phyloP scores from a whole-genome alignment of 2,113 vertebrate species.

The Eupsittula cactorum region DNA sequence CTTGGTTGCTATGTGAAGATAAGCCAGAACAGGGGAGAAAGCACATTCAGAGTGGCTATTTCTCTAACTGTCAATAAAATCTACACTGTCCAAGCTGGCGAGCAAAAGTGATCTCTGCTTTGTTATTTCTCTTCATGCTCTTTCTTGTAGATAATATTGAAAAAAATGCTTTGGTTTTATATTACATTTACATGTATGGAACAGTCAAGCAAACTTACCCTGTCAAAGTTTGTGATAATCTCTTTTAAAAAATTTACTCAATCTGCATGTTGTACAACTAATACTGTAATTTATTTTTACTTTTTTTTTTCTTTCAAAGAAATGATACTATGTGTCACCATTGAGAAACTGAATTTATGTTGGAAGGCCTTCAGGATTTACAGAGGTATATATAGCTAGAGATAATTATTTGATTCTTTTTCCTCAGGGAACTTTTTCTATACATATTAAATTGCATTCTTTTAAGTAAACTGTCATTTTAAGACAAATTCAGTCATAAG shows the following conservation, averaged over 20 bases:
- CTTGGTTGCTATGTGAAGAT: constrained; percentile 60
- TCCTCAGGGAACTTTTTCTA: neutral
- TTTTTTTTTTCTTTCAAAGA: neutral
- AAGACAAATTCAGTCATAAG: neutral
- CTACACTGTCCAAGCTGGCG: neutral
- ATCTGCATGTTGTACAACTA: neutral
- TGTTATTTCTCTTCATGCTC: constrained; percentile 13
- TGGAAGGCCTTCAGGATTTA: neutral
- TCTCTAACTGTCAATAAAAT: constrained; percentile 60
- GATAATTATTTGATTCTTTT: neutral
- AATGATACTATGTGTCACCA: neutral
- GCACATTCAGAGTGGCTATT: neutral
- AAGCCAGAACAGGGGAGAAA: constrained; percentile 39
- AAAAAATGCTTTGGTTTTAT: neutral
- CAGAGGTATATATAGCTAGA: neutral
- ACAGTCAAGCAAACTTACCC: neutral
- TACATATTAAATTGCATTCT: neutral
- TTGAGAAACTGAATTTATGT: neutral
- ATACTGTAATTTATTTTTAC: neutral
- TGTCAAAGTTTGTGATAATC: neutral
- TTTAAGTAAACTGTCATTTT: neutral
- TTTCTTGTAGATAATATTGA: neutral
- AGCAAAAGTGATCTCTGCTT: constrained; percentile 12
- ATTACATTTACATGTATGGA: constrained; percentile 5
- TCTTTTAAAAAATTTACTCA: neutral